Conservation (phyloP, 1,140 invertebrate genomes). For the Drosophila sp. region DNA sequence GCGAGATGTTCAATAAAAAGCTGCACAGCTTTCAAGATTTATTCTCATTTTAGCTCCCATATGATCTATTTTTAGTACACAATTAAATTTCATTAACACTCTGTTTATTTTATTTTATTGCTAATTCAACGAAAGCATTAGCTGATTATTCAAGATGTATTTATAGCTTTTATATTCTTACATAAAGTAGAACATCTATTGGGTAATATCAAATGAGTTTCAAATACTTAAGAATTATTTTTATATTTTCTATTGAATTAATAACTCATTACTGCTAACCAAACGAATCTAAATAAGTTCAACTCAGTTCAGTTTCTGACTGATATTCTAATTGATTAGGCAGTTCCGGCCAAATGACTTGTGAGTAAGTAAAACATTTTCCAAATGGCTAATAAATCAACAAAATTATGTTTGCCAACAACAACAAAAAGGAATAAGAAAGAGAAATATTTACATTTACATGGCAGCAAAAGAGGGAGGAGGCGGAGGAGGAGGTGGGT, state of each 20-base stretch:
- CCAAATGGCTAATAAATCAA: constrained; percentile 68
- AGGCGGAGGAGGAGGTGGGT: background rate
- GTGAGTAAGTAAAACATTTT: background rate
- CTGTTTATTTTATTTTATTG: constrained; percentile 1
- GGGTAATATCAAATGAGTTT: background rate
- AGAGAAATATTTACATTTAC: constrained; percentile 64
- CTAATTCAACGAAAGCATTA: background rate
- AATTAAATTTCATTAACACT: constrained; percentile 5
- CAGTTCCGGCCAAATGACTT: background rate
- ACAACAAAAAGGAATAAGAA: constrained; percentile 18
- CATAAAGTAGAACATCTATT: too few species aligned
- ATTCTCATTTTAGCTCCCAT: background rate
- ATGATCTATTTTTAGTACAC: constrained; percentile 8
- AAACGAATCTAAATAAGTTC: background rate
- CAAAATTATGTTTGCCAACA: constrained; percentile 39
- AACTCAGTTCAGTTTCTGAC: background rate
- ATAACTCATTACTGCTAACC: too few species aligned
- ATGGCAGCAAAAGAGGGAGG: constrained; percentile 43
- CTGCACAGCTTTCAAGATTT: background rate
- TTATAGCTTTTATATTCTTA: background rate
- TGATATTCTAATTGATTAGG: constrained; percentile 13
- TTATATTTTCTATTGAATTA: background rate
- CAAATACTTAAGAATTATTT: background rate
- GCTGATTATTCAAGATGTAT: background rate
- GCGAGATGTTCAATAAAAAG: background rate